Evolutionary conservation across 2,797 vertebrate genomes (phyloP), one percentile per base, ranked within the genome.

Genomic region (Pipistrellus nathusii): DNA sequence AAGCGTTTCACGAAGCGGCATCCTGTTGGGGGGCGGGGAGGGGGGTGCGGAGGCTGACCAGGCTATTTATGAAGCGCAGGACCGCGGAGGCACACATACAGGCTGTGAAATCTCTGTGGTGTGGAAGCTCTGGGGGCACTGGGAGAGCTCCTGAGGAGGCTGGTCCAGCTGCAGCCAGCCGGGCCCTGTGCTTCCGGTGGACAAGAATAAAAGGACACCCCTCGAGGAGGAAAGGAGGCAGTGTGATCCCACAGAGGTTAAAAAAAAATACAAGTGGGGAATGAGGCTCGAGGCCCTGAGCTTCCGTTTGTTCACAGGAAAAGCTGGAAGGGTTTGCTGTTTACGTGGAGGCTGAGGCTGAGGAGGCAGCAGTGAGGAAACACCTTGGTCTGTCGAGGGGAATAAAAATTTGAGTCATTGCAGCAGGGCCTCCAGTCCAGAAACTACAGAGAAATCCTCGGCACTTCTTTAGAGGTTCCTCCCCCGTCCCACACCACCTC

Each of bases 21-120:
- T 73, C 32, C 57, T 68, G 32, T 8, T 35, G 7, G 5, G 46
- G 35, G 11, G 25, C 0, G 25, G 5, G 11, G 46, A 5, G 57
- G 10, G 23, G 23, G 10, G 5, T 0, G 55, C 2, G 4, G 57
- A 5, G 57, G 57, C 25, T 32, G 53, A 62, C 69, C 6, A 44
- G 59, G 17, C 64, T 72, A 32, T 59, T 92, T 51, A 25, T 41
- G 59, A 78, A 73, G 9, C 80, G 10, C 12, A 12, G 35, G 41
- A 11, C 32, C 4, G 4, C 35, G 21, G 48, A 51, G 6, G 32
- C 59, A 21, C 0, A 0, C 0, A 6, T 0, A 0, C 0, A 6
- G 20, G 1, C 17, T 35, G 8, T n/a, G 35, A 71, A 8, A 30
- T 44, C 75, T 14, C 44, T 13, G 3, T 2, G 13, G 17, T 9